These are phyloP conservation scores for Sialis lutaria DNA, from an alignment of 2,888 invertebrate species.

Conservation along the genomic window DNA sequence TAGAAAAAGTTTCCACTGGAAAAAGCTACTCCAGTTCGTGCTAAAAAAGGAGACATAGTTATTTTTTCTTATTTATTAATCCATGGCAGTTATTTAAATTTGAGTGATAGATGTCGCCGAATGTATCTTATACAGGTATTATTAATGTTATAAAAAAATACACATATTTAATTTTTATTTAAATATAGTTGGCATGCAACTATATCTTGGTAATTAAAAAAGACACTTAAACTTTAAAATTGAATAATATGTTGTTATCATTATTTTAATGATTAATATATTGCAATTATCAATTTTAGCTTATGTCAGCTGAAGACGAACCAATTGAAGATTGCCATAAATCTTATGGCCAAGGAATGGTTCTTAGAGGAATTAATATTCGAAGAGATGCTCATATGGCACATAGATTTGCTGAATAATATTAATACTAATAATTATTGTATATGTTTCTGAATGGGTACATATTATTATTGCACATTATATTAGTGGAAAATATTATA, in stretches of 20 bases:
- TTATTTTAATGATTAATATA: not conserved
- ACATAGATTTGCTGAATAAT: not conserved
- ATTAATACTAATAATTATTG: too few relatives aligned
- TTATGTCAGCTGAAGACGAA: conserved; percentile 34
- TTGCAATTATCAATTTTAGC: conserved; percentile 18
- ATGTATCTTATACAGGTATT: conserved; percentile 28
- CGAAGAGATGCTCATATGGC: conserved; percentile 17
- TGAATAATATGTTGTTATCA: not conserved
- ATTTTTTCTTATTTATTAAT: conserved; percentile 38
- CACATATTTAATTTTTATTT: not conserved
- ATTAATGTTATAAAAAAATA: too few relatives aligned
- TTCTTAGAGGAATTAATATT: conserved; percentile 31
- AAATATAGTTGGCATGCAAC: not conserved
- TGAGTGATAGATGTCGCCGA: conserved; percentile 26
- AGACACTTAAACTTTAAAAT: not conserved
- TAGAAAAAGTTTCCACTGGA: conserved; percentile 30
- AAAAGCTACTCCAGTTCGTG: conserved; percentile 30
- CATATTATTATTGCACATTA: too few relatives aligned
- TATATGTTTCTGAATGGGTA: too few relatives aligned
- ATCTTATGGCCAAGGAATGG: conserved; percentile 34
- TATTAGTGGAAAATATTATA: too few relatives aligned
- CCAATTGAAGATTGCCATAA: conserved; percentile 25
- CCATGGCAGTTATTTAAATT: conserved; percentile 37
- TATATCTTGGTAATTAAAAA: not conserved
- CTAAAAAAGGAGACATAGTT: conserved; percentile 35